Percentiles rank a stretch among this genome's conserved stretches.
Conservation (phyloP, 2,113 vertebrate species). For the Eidolon helvum region DNA sequence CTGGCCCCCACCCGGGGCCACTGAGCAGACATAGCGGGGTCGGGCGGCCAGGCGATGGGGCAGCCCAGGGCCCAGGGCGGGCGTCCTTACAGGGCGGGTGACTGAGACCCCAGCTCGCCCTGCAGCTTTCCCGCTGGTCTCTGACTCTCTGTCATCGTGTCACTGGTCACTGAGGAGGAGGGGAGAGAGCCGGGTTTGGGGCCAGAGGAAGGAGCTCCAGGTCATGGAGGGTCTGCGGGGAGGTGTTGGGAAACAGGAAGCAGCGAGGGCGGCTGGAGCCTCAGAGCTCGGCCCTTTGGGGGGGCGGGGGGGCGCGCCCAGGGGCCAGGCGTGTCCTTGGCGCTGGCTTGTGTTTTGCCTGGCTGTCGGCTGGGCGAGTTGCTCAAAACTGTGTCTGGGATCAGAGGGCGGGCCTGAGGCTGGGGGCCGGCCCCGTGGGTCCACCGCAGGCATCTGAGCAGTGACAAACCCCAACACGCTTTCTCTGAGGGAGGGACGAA, state of each 20-base stretch:
- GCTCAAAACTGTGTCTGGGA: not conserved
- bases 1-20: accelerated
- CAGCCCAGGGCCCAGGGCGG: not conserved
- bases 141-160: too few relatives aligned
- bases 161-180: too few relatives aligned
- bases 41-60: not conserved
- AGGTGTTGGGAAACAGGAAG: not conserved
- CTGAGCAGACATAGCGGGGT: not conserved
- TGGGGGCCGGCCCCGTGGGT: not conserved
- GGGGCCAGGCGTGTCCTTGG: not conserved
- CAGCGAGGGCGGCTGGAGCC: not conserved
- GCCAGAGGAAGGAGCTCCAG: not conserved
- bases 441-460: not conserved
- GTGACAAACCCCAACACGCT: not conserved
- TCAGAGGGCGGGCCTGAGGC: not conserved
- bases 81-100: not conserved
- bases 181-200: not conserved
- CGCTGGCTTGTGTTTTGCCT: not conserved
- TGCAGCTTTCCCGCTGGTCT: not conserved
- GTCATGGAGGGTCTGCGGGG: not conserved
- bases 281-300: not conserved
- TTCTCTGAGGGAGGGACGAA: not conserved
- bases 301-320: not conserved
- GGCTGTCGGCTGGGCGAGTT: too few relatives aligned
- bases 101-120: not conserved